A percentile compares a stretch with the other conserved stretches of the same genome.
Conservation (phyloP, 2,113 vertebrate species). For the Xyrauchen texanus region DNA sequence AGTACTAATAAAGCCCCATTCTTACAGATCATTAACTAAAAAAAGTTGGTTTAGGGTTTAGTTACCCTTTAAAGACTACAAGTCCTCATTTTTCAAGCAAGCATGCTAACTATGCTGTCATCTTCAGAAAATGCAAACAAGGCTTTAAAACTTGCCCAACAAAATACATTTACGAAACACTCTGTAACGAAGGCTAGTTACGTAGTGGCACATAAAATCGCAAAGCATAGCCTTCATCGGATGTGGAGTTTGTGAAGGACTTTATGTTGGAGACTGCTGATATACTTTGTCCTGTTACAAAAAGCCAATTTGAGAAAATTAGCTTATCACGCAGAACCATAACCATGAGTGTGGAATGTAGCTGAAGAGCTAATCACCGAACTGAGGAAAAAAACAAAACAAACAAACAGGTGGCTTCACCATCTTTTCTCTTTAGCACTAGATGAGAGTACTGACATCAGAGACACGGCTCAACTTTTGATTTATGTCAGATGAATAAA, state of each 20-base stretch:
- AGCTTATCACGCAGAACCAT: not conserved
- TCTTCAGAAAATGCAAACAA: too few relatives aligned
- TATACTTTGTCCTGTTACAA: not conserved
- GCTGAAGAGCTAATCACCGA: not conserved
- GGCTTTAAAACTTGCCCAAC: not conserved
- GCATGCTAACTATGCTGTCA: too few relatives aligned
- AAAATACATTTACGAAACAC: not conserved
- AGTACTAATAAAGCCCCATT: too few relatives aligned
- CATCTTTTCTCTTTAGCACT: not conserved
- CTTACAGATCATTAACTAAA: too few relatives aligned
- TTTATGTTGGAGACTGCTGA: conserved; percentile 1
- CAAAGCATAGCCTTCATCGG: too few relatives aligned
- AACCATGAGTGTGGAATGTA: not conserved
- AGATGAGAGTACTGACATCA: too few relatives aligned
- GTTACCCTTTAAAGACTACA: too few relatives aligned
- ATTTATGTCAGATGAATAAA: conserved; percentile 12
- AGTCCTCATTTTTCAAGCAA: too few relatives aligned
- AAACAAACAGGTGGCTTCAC: not conserved
- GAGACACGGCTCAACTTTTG: not conserved
- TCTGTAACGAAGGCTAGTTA: not conserved
- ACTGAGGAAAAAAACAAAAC: not conserved
- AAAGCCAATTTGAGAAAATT: not conserved
- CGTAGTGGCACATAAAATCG: not conserved
- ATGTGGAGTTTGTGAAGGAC: not conserved
- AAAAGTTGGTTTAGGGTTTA: too few relatives aligned